These are phyloP conservation scores for Baccha elongata DNA, from an alignment of 2,888 invertebrate genomes.

Conservation along the genomic window DNA sequence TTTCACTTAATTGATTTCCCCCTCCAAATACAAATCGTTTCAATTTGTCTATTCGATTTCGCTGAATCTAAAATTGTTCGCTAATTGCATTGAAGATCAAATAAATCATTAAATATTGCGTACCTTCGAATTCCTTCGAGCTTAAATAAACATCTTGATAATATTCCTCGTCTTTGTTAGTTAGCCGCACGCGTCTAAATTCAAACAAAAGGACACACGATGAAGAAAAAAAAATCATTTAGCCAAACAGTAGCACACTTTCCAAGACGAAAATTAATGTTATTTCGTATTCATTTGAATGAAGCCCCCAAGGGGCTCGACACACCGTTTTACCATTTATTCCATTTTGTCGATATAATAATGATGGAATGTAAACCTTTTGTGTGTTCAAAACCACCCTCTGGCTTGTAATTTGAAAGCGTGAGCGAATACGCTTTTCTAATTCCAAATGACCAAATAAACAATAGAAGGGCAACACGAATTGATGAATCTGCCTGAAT, in stretches of 20 bases:
- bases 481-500: slow-evolving; percentile 64
- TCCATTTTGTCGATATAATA: slow-evolving; percentile 25
- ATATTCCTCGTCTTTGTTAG: slow-evolving; percentile 11
- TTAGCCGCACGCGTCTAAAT: slow-evolving; percentile 25
- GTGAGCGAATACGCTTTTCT: slow-evolving; percentile 11
- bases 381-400: slow-evolving; percentile 13
- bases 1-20: neutral
- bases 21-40: neutral
- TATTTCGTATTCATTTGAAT: slow-evolving; percentile 45
- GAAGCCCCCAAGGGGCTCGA: neutral
- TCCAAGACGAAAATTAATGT: slow-evolving; percentile 56
- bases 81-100: slow-evolving; percentile 37
- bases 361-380: slow-evolving; percentile 46
- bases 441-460: slow-evolving; percentile 56
- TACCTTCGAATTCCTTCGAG: neutral
- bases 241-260: slow-evolving; percentile 19
- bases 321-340: neutral
- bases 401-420: neutral
- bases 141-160: slow-evolving; percentile 33
- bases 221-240: slow-evolving; percentile 26
- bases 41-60: slow-evolving; percentile 21
- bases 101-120: slow-evolving; percentile 35
- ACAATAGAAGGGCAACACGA: slow-evolving; percentile 32
- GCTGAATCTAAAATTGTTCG: slow-evolving; percentile 35
- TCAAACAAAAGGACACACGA: slow-evolving; percentile 49